phyloP scores from a whole-genome alignment of 92 coral and sea anemone genomes.

The Porites cylindrica region DNA sequence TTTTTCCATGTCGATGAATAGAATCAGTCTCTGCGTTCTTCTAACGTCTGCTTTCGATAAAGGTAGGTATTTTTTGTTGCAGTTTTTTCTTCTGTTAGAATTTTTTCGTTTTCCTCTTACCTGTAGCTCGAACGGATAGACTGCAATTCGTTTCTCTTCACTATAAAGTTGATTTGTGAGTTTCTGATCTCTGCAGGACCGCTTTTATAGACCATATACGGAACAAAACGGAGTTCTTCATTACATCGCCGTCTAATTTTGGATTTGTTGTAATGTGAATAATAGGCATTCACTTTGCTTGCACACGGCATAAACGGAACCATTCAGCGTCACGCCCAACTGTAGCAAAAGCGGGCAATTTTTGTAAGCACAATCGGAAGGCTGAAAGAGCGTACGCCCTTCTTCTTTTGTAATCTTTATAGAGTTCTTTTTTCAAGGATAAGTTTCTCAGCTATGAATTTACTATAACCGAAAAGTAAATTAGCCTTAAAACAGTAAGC shows the following conservation, averaged over 20 bases:
- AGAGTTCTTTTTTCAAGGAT: neutral
- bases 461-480: neutral
- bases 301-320: neutral
- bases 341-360: neutral
- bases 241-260: neutral
- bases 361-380: neutral
- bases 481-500: neutral
- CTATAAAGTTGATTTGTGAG: too few species aligned
- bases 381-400: neutral
- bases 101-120: too few species aligned
- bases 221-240: neutral
- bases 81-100: too few species aligned
- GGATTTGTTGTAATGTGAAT: neutral
- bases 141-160: too few species aligned
- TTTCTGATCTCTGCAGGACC: neutral
- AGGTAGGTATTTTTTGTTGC: too few species aligned
- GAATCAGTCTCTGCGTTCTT: neutral
- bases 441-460: neutral
- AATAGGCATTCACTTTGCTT: neutral
- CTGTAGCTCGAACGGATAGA: too few species aligned
- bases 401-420: too few species aligned
- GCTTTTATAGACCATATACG: neutral
- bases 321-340: neutral
- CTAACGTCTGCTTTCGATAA: neutral
- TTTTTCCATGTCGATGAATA: neutral